phyloP scores from a whole-genome alignment of 1,140 invertebrate species.

The Aphidius ervi region DNA sequence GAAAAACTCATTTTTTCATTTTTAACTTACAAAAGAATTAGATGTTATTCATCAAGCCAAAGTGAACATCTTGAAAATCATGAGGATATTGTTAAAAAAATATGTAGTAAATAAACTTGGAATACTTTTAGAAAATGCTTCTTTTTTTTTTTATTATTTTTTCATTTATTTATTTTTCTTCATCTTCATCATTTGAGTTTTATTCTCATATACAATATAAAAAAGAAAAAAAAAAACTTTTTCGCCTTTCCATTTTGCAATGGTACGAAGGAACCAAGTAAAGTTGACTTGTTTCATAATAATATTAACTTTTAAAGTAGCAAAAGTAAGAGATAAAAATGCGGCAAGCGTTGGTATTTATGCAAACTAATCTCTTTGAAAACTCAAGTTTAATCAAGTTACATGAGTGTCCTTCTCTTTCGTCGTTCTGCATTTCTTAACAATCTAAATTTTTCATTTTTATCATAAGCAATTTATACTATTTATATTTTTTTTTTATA shows the following conservation, averaged over 20 bases:
- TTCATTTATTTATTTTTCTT: neutral
- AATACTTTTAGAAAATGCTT: neutral
- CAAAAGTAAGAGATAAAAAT: constrained; percentile 21
- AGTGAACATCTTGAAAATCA: constrained; percentile 9
- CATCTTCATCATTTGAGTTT: neutral
- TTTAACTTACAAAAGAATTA: constrained; percentile 10
- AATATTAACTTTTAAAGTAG: constrained; percentile 21
- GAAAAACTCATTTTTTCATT: neutral
- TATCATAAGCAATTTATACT: no score
- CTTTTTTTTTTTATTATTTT: neutral
- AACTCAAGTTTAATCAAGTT: neutral
- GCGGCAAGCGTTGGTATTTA: constrained; percentile 21
- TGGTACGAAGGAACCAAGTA: no score
- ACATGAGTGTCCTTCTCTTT: no score
- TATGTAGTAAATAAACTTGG: constrained; percentile 2
- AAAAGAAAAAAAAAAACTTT: constrained; percentile 4
- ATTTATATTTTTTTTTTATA: neutral
- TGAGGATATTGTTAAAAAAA: constrained; percentile 17
- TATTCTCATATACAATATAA: constrained; percentile 5
- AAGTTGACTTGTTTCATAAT: constrained; percentile 17
- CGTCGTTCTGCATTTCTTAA: no score
- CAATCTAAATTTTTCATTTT: no score
- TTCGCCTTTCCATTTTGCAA: no score
- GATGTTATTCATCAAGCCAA: constrained; percentile 12
- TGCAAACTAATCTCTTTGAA: constrained; percentile 22